A percentile compares a stretch with the other conserved stretches of the same genome.
Conservation (phyloP, 1,140 invertebrate species). For the Danaus plexippus region DNA sequence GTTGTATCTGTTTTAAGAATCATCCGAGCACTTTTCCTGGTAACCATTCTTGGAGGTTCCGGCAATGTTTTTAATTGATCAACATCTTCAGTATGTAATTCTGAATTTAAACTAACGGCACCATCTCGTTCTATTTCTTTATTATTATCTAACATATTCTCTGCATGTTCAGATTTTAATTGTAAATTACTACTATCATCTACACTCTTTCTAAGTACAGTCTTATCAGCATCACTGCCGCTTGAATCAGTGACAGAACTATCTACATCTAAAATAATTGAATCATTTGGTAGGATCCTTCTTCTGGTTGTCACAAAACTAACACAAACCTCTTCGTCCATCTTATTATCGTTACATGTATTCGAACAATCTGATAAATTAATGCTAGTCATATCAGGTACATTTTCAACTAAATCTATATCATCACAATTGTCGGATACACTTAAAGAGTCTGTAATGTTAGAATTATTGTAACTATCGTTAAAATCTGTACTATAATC, state of each 20-base stretch:
- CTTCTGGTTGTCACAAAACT: constrained; percentile 57
- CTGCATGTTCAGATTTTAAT: constrained; percentile 5
- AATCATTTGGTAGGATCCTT: constrained; percentile 40
- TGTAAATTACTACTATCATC: constrained; percentile 21
- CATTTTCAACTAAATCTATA: no score
- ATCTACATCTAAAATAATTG: constrained; percentile 34
- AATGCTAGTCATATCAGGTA: no score
- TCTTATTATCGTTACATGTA: constrained; percentile 3
- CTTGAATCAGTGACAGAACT: constrained; percentile 28
- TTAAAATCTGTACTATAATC: constrained; percentile 9
- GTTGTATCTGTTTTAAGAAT: constrained; percentile 3
- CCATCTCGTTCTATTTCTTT: constrained; percentile 10
- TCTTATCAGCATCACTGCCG: constrained; percentile 35
- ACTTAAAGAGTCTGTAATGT: not conserved
- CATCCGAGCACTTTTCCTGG: constrained; percentile 14
- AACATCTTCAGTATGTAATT: constrained; percentile 1
- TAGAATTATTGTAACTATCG: constrained; percentile 5
- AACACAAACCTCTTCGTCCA: constrained; percentile 16
- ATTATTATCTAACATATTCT: constrained; percentile 4
- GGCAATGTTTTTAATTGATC: constrained; percentile 3
- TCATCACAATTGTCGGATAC: no score
- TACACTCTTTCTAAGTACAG: constrained; percentile 29
- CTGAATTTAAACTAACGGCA: constrained; percentile 9
- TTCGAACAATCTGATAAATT: not conserved
- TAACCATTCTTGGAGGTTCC: constrained; percentile 4